phyloP scores from a whole-genome alignment of 2,113 vertebrate species.

The Guaruba guarouba region DNA sequence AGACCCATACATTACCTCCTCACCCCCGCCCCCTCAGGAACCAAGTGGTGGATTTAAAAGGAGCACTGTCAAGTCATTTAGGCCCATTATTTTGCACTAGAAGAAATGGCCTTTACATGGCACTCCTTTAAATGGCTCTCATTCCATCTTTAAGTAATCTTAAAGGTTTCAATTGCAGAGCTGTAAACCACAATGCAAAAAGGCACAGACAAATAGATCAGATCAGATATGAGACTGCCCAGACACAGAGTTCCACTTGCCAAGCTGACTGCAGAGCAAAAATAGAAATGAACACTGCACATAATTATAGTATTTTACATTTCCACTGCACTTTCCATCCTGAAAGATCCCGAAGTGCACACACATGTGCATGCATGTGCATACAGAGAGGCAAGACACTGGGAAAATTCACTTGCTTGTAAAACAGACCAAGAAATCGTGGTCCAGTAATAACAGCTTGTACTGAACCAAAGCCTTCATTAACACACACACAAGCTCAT shows the following conservation, averaged over 20 bases:
- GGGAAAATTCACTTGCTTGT: conserved; percentile 31
- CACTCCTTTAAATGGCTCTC: conserved; percentile 6
- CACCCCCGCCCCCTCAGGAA: neutral
- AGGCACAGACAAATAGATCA: conserved; percentile 49
- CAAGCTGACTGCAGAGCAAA: conserved; percentile 54
- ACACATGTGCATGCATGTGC: conserved; percentile 9
- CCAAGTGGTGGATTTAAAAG: conserved; percentile 38
- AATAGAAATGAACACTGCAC: conserved; percentile 43
- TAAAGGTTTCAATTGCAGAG: conserved; percentile 51
- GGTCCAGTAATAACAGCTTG: conserved; percentile 44
- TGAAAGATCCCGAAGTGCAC: conserved; percentile 8
- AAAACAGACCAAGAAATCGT: conserved; percentile 2
- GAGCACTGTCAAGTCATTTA: conserved; percentile 55
- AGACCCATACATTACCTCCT: conserved; percentile 56
- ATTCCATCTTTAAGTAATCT: conserved; percentile 61
- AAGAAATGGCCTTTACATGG: conserved; percentile 52
- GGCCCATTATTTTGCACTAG: conserved; percentile 52
- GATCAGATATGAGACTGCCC: conserved; percentile 54
- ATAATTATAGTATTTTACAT: conserved; percentile 62
- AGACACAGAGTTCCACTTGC: conserved; percentile 55
- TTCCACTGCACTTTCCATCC: conserved; percentile 47
- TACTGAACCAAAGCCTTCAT: conserved; percentile 47
- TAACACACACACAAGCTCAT: neutral
- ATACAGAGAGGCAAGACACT: neutral
- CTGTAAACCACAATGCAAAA: conserved; percentile 63